Conservation (phyloP, 2,888 invertebrate species). For the Notodonta dromedarius region DNA sequence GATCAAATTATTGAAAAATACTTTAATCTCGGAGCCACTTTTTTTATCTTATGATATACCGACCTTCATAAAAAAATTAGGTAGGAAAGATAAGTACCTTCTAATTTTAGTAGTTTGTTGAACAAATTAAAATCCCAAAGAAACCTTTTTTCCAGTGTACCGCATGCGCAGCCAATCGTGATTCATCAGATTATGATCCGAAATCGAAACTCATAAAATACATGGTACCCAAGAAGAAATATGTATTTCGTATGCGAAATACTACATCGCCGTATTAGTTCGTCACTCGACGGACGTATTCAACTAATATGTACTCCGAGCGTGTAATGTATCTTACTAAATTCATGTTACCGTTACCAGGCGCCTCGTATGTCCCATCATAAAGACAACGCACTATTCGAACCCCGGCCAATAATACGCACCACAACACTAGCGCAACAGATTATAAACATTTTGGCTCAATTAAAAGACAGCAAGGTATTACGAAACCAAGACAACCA, state of each 20-base stretch:
- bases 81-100: too few relatives aligned
- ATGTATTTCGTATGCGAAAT: slow-evolving; percentile 56
- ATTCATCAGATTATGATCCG: slow-evolving; percentile 25
- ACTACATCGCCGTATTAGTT: slow-evolving; percentile 61
- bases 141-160: slow-evolving; percentile 62
- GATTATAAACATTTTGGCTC: slow-evolving; percentile 51
- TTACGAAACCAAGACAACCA: slow-evolving; percentile 46
- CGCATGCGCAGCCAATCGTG: slow-evolving; percentile 44
- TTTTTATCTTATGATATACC: too few relatives aligned
- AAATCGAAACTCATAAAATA: slow-evolving; percentile 52
- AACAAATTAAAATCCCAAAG: slow-evolving; percentile 31
- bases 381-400: slow-evolving; percentile 12
- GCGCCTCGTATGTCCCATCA: slow-evolving; percentile 27
- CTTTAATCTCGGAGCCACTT: too few relatives aligned
- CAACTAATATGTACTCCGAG: neutral
- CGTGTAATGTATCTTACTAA: slow-evolving; percentile 16
- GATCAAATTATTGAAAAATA: too few relatives aligned
- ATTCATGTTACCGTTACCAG: slow-evolving; percentile 45
- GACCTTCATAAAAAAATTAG: too few relatives aligned
- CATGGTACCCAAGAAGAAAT: slow-evolving; percentile 60
- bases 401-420: slow-evolving; percentile 9
- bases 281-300: neutral
- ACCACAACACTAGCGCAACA: slow-evolving; percentile 48
- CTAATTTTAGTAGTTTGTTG: neutral
- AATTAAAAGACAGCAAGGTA: slow-evolving; percentile 48